Evolutionary conservation across 2,797 vertebrate species (phyloP), one percentile per base, ranked within the genome.

Genomic region (Manis crassicaudata): DNA sequence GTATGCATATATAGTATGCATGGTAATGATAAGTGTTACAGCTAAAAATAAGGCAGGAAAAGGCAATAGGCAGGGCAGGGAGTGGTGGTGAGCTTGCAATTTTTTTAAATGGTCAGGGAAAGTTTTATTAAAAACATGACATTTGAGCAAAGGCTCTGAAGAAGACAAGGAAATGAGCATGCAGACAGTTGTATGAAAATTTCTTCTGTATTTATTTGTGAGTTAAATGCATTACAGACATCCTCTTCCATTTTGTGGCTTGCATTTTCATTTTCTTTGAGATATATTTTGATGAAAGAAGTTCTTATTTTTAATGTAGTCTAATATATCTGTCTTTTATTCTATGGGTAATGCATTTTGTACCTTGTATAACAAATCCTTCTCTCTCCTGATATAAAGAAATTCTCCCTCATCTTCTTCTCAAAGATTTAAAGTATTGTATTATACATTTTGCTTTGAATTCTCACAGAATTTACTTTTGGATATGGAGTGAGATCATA

Each of bases 41-140:
- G 63, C 75, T 91, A 82, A 81, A 87, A 91, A 76, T 94, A 76
- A 88, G 65, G 40, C 65, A 37, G 72, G 58, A 70, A 95, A 96
- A n/a, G 16, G n/a, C 40, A 81, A 77, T 16, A 23, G 58, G 60
- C 70, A 29, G 40, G 50, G 43, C 27, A 87, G 72, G 17, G 52
- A 81, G 60, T 91, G 32, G 56, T 40, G 27, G 37, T 76, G 46
- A 81, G 29, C 73, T 93, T 92, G 37, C 25, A 68, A 20, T 73
- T 96, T 95, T 90, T 92, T 2, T 46, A 70, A 46, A 63, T 67
- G 35, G 37, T 56, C 65, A 83, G 70, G 50, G 70, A 83, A 90
- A 50, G 13, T 67, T 94, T 93, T 88, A 70, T 87, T 88, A 85
- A 91, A 65, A 88, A 65, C 16, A 11, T 21, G 76, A 43, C 46